Conservation (phyloP, 2,113 vertebrate genomes). For the Austrofundulus limnaeus region DNA sequence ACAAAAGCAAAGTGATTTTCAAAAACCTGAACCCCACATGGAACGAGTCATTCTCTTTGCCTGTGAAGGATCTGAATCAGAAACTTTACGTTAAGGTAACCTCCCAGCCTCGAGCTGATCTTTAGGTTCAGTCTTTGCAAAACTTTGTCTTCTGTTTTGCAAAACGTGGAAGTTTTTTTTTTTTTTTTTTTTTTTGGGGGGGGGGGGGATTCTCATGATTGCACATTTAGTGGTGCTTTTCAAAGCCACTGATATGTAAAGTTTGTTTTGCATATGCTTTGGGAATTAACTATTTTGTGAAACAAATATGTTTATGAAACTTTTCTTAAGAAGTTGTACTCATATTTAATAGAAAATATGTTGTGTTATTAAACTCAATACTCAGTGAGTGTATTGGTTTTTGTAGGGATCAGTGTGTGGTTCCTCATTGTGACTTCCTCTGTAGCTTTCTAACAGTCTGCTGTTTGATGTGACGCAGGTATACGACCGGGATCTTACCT, state of each 20-base stretch:
- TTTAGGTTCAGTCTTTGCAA: not conserved
- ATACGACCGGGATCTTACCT: constrained; percentile 93
- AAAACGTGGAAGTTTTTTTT: not conserved
- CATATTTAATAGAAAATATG: not conserved
- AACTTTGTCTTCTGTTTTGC: not conserved
- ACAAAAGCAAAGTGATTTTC: constrained; percentile 95
- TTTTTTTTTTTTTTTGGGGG: no score
- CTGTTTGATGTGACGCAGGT: constrained; percentile 76
- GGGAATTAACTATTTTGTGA: not conserved
- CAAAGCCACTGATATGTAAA: not conserved
- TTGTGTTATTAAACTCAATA: not conserved
- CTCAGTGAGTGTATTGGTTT: not conserved
- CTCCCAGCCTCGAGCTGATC: no score
- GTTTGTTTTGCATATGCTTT: not conserved
- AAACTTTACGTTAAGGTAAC: constrained; percentile 90
- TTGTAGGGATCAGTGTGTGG: not conserved
- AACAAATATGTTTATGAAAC: not conserved
- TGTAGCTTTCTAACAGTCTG: not conserved
- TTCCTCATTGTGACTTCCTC: not conserved
- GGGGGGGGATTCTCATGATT: not conserved
- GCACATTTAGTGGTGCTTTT: not conserved
- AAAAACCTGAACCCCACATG: constrained; percentile 94
- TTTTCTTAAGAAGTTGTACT: not conserved
- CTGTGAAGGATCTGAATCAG: constrained; percentile 87
- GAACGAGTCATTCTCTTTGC: constrained; percentile 92